Evolutionary conservation across 2,113 vertebrate genomes (phyloP).

Genomic region (Stercorarius parasiticus): DNA sequence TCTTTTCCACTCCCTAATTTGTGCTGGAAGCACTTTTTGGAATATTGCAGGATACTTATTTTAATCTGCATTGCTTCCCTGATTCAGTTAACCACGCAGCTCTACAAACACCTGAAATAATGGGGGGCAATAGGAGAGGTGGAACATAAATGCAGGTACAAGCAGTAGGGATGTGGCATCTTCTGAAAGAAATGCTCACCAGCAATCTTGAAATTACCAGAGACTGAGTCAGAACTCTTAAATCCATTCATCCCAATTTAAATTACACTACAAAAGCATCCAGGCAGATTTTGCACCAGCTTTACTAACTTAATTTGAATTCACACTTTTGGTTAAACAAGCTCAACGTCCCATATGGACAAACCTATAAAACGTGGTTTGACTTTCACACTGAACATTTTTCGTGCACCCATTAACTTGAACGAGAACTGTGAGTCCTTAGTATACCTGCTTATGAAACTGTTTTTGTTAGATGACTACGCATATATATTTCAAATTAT

Average conservation of each 20-base stretch:
- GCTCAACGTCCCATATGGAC: slow-evolving; percentile 20
- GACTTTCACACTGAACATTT: slow-evolving; percentile 27
- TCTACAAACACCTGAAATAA: neutral
- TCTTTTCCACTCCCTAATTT: neutral
- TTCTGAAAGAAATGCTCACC: neutral
- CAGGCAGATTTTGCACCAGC: slow-evolving; percentile 4
- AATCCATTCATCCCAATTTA: neutral
- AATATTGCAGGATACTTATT: neutral
- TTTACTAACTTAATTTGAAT: slow-evolving; percentile 43
- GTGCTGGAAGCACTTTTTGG: neutral
- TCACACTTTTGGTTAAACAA: slow-evolving; percentile 45
- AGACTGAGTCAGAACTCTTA: neutral
- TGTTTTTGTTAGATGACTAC: slow-evolving; percentile 40
- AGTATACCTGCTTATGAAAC: neutral
- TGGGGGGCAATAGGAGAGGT: neutral
- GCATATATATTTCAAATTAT: slow-evolving; percentile 42
- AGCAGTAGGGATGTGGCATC: neutral
- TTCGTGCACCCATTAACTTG: slow-evolving; percentile 30
- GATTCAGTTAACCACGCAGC: neutral
- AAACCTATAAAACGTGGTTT: slow-evolving; percentile 10
- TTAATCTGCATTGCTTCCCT: neutral
- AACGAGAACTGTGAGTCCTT: neutral
- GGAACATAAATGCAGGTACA: neutral
- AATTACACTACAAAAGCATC: neutral
- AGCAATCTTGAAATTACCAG: neutral